phyloP scores from a whole-genome alignment of 2,888 invertebrate genomes.

The Heliconius aoede region DNA sequence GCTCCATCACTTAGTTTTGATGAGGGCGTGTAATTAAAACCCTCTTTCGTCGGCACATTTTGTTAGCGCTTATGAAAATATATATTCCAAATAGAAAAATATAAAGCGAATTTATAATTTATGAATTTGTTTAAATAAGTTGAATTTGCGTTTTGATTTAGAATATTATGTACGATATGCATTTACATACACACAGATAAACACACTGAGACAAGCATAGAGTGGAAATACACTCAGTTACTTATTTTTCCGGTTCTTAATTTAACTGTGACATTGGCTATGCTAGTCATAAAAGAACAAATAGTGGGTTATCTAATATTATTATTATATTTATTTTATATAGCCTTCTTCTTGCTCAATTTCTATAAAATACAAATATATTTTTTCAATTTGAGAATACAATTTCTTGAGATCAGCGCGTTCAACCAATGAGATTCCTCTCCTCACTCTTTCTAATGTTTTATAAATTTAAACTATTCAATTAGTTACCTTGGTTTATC shows the following conservation, averaged over 20 bases:
- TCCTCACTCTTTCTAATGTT: no score
- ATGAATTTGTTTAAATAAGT: background rate
- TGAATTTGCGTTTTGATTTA: background rate
- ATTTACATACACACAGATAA: background rate
- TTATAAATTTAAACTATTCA: background rate
- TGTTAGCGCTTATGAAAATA: conserved; percentile 14
- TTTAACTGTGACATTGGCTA: no score
- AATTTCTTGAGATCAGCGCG: no score
- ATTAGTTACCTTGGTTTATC: conserved; percentile 62
- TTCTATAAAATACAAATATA: no score
- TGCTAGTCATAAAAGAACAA: no score
- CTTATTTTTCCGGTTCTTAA: no score
- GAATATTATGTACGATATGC: background rate
- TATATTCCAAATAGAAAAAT: conserved; percentile 18
- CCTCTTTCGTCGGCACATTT: conserved; percentile 25
- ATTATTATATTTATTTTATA: no score
- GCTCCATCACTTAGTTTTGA: conserved; percentile 42
- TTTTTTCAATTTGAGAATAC: no score
- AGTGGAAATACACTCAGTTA: no score
- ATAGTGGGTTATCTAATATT: no score
- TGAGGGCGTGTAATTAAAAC: conserved; percentile 32
- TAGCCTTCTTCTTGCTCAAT: no score
- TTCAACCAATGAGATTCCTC: no score
- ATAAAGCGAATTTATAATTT: conserved; percentile 1
- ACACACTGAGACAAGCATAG: background rate